A percentile compares a stretch with the other conserved stretches of the same genome.
phyloP scores from a whole-genome alignment of 2,113 vertebrate species.

The Balaenoptera acutorostrata region DNA sequence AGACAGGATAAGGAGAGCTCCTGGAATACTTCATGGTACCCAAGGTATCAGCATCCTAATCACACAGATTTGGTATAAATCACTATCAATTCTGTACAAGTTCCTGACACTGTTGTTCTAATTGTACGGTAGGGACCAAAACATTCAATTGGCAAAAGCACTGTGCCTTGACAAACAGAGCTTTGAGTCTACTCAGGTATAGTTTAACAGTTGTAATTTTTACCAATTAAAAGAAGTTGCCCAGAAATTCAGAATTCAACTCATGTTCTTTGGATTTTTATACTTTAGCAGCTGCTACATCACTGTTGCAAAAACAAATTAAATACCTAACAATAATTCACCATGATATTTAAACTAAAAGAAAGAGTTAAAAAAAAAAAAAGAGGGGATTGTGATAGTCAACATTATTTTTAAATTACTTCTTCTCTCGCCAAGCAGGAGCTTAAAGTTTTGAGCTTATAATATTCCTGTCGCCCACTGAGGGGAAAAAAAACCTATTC shows the following conservation, averaged over 20 bases:
- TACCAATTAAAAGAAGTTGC: not conserved
- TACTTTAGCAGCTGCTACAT: not conserved
- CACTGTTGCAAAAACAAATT: not conserved
- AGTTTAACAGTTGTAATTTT: not conserved
- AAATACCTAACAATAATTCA: not conserved
- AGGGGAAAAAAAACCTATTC: conserved; percentile 48
- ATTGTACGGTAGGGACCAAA: not conserved
- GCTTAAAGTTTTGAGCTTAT: not conserved
- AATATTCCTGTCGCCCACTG: conserved; percentile 14
- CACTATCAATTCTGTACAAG: not conserved
- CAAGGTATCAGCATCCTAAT: rapidly evolving
- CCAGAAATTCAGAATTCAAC: not conserved
- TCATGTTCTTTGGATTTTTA: not conserved
- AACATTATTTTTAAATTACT: not conserved
- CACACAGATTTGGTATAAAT: not conserved
- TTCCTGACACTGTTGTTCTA: not conserved
- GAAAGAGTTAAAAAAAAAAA: not conserved
- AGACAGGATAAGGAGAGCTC: not conserved
- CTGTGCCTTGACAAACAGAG: not conserved
- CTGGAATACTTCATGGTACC: rapidly evolving
- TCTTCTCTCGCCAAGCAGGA: not conserved
- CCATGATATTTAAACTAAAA: not conserved
- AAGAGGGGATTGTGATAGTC: not conserved
- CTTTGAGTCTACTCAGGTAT: not conserved
- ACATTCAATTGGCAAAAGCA: not conserved